Conservation (phyloP, 2,888 invertebrate species). For the Oasisia sp. region DNA sequence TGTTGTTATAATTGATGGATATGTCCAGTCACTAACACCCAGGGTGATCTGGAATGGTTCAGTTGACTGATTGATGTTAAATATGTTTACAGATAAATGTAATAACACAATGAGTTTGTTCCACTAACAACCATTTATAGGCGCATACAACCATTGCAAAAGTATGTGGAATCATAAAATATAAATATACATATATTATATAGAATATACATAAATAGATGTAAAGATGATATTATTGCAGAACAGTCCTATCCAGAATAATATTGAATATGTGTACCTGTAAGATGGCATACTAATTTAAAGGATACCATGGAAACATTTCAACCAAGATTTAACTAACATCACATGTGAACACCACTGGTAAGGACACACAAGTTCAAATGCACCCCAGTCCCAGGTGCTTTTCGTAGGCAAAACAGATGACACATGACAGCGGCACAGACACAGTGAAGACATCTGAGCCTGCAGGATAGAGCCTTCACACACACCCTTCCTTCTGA, state of each 20-base stretch:
- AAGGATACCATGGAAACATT: no score
- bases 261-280: no score
- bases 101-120: background rate
- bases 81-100: background rate
- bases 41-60: background rate
- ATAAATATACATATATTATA: no score
- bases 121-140: background rate
- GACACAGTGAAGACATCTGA: background rate
- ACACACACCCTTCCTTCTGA: background rate
- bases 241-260: no score
- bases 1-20: background rate
- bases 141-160: no score
- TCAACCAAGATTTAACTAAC: no score
- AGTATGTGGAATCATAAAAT: no score
- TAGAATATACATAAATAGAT: no score
- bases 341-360: no score
- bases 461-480: background rate
- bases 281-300: no score
- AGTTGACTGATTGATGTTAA: background rate
- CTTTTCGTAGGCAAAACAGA: background rate
- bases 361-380: background rate
- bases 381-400: background rate
- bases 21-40: background rate
- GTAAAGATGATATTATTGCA: no score
- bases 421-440: background rate